Percentiles rank a stretch among this genome's conserved stretches.
These are phyloP conservation scores for Prunella fulvescens DNA, from an alignment of 2,113 vertebrate species.

Conservation along the genomic window DNA sequence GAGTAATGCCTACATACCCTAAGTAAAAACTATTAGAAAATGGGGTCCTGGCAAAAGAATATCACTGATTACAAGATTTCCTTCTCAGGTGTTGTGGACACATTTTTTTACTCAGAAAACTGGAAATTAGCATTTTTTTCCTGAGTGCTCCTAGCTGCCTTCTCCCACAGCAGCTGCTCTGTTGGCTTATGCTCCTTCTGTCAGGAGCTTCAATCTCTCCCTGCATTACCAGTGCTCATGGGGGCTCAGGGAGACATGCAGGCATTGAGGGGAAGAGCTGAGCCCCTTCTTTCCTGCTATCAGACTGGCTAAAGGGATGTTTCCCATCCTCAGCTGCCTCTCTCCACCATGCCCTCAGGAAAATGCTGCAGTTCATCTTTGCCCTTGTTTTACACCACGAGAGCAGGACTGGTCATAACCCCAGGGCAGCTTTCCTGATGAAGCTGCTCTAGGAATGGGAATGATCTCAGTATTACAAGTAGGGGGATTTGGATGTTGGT, in stretches of 20 bases:
- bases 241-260: not conserved
- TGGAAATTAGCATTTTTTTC: not conserved
- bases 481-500: not conserved
- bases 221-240: too few relatives aligned
- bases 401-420: not conserved
- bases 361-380: not conserved
- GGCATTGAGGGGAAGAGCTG: fast-evolving
- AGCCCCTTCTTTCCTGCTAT: not conserved
- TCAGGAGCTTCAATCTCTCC: too few relatives aligned
- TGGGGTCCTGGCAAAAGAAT: not conserved
- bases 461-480: fast-evolving
- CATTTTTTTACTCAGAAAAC: not conserved
- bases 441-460: not conserved
- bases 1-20: not conserved
- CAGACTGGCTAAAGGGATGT: not conserved
- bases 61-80: not conserved
- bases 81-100: not conserved
- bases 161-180: fast-evolving
- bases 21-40: not conserved
- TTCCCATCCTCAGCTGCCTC: not conserved
- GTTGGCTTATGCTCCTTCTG: fast-evolving
- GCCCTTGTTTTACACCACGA: not conserved
- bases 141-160: not conserved
- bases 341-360: fast-evolving
- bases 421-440: not conserved